phyloP scores from a whole-genome alignment of 2,113 vertebrate species.

The Ptychochromis oligacanthus region DNA sequence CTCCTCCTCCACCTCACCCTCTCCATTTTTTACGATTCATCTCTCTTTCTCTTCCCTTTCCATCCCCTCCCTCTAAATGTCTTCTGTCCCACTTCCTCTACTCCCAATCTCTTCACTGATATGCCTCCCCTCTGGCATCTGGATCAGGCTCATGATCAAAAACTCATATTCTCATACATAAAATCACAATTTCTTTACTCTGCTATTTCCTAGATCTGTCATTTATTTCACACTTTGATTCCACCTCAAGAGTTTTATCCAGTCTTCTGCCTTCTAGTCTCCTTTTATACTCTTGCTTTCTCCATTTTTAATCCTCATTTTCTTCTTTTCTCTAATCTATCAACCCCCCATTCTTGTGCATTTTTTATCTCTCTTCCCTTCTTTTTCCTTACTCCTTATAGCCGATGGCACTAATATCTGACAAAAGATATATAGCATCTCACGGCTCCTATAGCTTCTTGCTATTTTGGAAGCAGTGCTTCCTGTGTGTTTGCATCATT shows the following conservation, averaged over 20 bases:
- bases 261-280: neutral
- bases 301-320: slow-evolving; percentile 5
- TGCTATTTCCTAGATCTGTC: neutral
- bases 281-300: neutral
- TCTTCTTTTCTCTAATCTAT: slow-evolving; percentile 11
- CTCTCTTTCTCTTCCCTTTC: neutral
- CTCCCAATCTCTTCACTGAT: neutral
- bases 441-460: slow-evolving; percentile 17
- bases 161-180: slow-evolving; percentile 7
- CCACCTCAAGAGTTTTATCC: neutral
- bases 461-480: slow-evolving; percentile 43
- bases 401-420: slow-evolving; percentile 26
- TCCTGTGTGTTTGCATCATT: slow-evolving; percentile 40
- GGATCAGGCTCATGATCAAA: slow-evolving; percentile 16
- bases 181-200: slow-evolving; percentile 8
- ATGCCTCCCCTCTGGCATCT: slow-evolving; percentile 29
- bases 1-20: neutral
- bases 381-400: slow-evolving; percentile 1
- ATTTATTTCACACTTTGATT: slow-evolving; percentile 2
- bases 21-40: slow-evolving; percentile 22
- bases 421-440: neutral
- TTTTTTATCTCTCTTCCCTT: neutral
- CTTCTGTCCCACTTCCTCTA: slow-evolving; percentile 15
- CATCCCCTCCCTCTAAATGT: neutral
- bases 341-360: neutral